phyloP scores from a whole-genome alignment of 2,888 invertebrate species.

The Eupithecia vulgata region DNA sequence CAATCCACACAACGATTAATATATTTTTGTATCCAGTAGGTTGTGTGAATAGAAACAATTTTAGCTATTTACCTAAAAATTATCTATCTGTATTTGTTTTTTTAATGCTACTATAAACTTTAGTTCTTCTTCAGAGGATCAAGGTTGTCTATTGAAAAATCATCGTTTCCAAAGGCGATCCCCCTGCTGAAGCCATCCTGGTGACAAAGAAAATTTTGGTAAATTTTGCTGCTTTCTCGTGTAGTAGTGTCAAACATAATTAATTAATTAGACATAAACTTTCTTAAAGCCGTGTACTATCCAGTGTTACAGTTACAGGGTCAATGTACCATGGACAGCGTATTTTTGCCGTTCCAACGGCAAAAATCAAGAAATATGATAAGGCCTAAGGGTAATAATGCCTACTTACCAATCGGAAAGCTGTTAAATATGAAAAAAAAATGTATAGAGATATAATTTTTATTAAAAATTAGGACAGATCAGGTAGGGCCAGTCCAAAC shows the following conservation, averaged over 20 bases:
- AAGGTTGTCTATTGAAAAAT: slow-evolving; percentile 96
- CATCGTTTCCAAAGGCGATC: slow-evolving; percentile 94
- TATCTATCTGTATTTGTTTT: slow-evolving; percentile 38
- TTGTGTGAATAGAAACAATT: slow-evolving; percentile 66
- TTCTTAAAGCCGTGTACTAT: too few relatives aligned
- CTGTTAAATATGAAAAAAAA: slow-evolving; percentile 56
- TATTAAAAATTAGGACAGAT: slow-evolving; percentile 41
- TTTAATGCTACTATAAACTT: slow-evolving; percentile 47
- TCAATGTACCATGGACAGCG: too few relatives aligned
- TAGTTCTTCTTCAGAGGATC: slow-evolving; percentile 94
- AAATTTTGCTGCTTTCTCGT: too few relatives aligned
- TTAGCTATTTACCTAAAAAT: slow-evolving; percentile 45
- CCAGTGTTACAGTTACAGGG: not conserved
- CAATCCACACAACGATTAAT: slow-evolving; percentile 64
- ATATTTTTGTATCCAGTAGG: slow-evolving; percentile 49
- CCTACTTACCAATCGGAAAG: slow-evolving; percentile 64
- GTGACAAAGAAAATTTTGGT: slow-evolving; percentile 68
- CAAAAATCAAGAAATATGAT: too few relatives aligned
- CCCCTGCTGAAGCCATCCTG: slow-evolving; percentile 96
- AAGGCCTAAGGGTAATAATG: too few relatives aligned
- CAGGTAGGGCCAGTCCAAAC: not conserved
- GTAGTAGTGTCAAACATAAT: too few relatives aligned
- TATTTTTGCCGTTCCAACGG: too few relatives aligned
- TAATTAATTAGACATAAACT: not conserved
- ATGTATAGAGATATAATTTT: slow-evolving; percentile 21